Base-by-base conservation (phyloP, 2,113 vertebrate genomes). In the Chinchilla lanigera region DNA sequence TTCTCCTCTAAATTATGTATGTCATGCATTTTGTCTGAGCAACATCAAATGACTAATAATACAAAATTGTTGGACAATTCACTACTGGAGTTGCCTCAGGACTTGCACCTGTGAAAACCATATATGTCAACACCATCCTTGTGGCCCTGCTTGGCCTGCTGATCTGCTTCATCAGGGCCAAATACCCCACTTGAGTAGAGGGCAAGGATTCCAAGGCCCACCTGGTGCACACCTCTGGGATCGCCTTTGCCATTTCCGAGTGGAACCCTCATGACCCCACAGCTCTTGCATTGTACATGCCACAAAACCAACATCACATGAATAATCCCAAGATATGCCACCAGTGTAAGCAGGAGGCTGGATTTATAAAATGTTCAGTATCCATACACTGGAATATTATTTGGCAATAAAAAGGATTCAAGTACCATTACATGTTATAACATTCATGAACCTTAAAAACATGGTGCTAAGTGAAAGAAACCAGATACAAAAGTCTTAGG, bases 131-230 rank as follows among this genome's bases (percentile, higher is more conserved):
- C 75, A 98, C 98, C 63, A 97, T 99, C 94, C 94, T 99, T 4
- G 77, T 98, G n/a, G 98, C 98, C 63, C 97, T 98, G 56, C 94
- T 99, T 60, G 30, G 98, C 65, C 96, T 99, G 78, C 89, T 99
- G 16, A 73, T 99, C 9, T 98, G 98, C 82, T 97, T 99, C 20
- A 97, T 98, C 1, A 98, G 99, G 16, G 98, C 98, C 96, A 99
- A 98, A 94, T 99, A 98, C 96, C 99, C 99, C 63, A 99, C 98
- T 96, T 99, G 98, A 71, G 95, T 99, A 0, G 98, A 99, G 4
- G 98, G 98, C 20, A 98, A 98, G 94, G 98, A 98, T 41, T 93
- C 98, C 71, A 99, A 10, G 98, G 98, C 98, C 2, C 98, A 98
- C 1, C 96, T 99, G 38, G 97, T 98, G 47, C 98, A 99, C 2